Base-by-base conservation (phyloP, 2,113 vertebrate species). In the Lichenostomus cassidix region DNA sequence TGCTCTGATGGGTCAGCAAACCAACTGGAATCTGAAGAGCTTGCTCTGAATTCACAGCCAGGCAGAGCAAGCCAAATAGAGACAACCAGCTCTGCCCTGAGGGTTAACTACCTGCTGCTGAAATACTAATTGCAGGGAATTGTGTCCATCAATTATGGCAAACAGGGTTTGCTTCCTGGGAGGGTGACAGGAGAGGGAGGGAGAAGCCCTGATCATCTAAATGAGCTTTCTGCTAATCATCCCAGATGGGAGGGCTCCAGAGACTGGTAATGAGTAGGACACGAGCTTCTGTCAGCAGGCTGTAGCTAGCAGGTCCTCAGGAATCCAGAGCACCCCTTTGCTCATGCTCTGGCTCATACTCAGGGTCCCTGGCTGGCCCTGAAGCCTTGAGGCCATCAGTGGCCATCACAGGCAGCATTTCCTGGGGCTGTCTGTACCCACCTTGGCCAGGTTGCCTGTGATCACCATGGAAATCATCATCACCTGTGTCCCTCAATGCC, bases 61-160 rank as follows among this genome's bases (percentile, higher is more conserved):
- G 83, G 75, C 74, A 90, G 82, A 82, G 70, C 55, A 52, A 94
- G 44, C 13, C 52, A 81, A 77, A 87, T 12, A 65, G 70, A 95
- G 79, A 88, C 68, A 90, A 60, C 53, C 42, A 17, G 65, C 65
- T 87, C 78, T 95, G 94, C 91, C 95, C 91, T 14, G 58, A 39
- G 94, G 96, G 94, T 96, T 96, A 96, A 94, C 89, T 90, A 53
- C 94, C 92, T 96, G 94, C 96, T 92, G 93, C 92, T 68, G 84
- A 76, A 95, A 90, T 85, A 50, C 94, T 96, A 92, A 97, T 96
- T 96, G 96, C 92, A 83, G 49, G 49, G 81, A 93, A 74, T 70
- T 74, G 68, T 84, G 95, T 64, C 95, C 90, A 89, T 93, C 96
- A 90, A 33, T 93, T 96, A 90, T 3, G 80, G 76, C 89, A 84